Evolutionary conservation across 2,888 invertebrate species (phyloP).

Genomic region (Mythimna ferrago): DNA sequence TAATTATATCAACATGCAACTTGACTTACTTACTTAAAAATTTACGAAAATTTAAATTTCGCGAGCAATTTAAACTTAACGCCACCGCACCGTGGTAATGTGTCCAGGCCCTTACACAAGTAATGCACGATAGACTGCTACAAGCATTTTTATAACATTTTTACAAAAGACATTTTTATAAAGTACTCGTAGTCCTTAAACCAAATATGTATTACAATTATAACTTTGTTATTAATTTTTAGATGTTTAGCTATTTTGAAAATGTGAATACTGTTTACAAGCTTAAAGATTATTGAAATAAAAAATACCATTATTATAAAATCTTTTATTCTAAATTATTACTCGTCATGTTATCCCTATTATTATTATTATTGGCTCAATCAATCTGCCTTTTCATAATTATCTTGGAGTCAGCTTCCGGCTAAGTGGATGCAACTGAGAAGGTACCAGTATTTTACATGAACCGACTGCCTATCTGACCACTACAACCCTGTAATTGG

Average conservation of each 20-base stretch:
- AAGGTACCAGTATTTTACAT: no score
- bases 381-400: no score
- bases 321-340: slow-evolving; percentile 75
- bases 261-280: slow-evolving; percentile 71
- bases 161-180: slow-evolving; percentile 84
- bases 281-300: slow-evolving; percentile 78
- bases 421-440: no score
- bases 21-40: no score
- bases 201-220: slow-evolving; percentile 83
- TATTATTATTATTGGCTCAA: no score
- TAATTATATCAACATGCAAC: no score
- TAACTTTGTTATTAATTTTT: slow-evolving; percentile 82
- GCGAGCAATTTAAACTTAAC: no score
- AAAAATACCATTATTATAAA: slow-evolving; percentile 69
- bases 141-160: slow-evolving; percentile 76
- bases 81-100: no score
- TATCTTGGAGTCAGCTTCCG: no score
- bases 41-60: no score
- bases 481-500: no score
- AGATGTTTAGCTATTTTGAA: slow-evolving; percentile 75
- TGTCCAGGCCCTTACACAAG: slow-evolving; percentile 38
- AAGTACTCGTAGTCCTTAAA: slow-evolving; percentile 79
- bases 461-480: no score
- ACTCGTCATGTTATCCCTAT: not conserved
- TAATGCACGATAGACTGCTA: slow-evolving; percentile 76